A percentile compares a stretch with the other conserved stretches of the same genome.
Evolutionary conservation across 2,888 invertebrate species (phyloP).

Genomic region (Tubulanus polymorphus): DNA sequence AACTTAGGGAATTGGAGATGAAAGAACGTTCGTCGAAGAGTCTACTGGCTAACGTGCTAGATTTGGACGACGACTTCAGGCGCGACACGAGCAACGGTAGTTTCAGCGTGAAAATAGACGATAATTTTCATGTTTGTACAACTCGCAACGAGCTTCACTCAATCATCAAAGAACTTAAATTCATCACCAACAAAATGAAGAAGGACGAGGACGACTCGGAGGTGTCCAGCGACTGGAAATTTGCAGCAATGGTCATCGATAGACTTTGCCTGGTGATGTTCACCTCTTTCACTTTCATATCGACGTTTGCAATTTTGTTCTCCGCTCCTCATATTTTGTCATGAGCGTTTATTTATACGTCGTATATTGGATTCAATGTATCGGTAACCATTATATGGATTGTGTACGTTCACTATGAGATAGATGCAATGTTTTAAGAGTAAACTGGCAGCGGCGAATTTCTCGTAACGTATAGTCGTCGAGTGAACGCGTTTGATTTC

Average conservation of each 20-base stretch:
- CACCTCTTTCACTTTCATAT: slow-evolving; percentile 69
- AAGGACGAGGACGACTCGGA: slow-evolving; percentile 92
- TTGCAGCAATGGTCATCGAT: slow-evolving; percentile 97
- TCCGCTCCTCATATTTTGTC: slow-evolving; percentile 46
- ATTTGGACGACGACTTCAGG: slow-evolving; percentile 90
- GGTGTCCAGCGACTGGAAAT: slow-evolving; percentile 95
- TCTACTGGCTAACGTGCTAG: slow-evolving; percentile 91
- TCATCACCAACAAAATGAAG: slow-evolving; percentile 89
- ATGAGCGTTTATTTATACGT: too few relatives aligned
- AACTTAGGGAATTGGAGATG: slow-evolving; percentile 79
- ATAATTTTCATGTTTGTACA: slow-evolving; percentile 1
- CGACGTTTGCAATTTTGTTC: slow-evolving; percentile 56
- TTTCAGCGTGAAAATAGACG: background rate
- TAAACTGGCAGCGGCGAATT: too few relatives aligned
- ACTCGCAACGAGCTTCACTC: slow-evolving; percentile 74
- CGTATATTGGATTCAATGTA: too few relatives aligned
- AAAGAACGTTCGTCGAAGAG: slow-evolving; percentile 92
- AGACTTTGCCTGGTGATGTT: slow-evolving; percentile 94
- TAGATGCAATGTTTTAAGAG: too few relatives aligned
- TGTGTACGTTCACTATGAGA: too few relatives aligned
- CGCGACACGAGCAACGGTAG: background rate
- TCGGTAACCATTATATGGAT: too few relatives aligned
- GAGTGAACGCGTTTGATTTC: too few relatives aligned
- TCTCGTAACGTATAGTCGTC: too few relatives aligned
- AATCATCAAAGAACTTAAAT: slow-evolving; percentile 90